These are phyloP conservation scores for Caenorhabditis sp. DNA, from an alignment of 2,888 invertebrate genomes.

Conservation along the genomic window DNA sequence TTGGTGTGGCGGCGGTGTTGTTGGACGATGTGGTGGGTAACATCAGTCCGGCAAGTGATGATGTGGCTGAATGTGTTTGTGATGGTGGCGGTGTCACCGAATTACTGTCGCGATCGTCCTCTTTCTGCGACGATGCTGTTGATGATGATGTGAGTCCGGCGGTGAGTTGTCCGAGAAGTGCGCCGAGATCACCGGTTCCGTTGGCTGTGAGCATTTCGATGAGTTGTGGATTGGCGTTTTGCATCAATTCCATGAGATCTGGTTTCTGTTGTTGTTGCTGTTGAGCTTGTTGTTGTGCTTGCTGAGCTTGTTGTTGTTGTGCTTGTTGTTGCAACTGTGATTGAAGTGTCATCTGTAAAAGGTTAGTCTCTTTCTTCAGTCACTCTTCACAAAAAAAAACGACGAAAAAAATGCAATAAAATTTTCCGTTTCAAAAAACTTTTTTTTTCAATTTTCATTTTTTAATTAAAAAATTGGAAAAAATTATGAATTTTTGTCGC, in stretches of 20 bases:
- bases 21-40: slow-evolving; percentile 25
- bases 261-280: slow-evolving; percentile 8
- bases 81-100: slow-evolving; percentile 17
- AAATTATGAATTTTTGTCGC: slow-evolving; percentile 8
- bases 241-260: slow-evolving; percentile 8
- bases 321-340: slow-evolving; percentile 18
- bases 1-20: too few species aligned
- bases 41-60: slow-evolving; percentile 16
- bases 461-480: slow-evolving; percentile 5
- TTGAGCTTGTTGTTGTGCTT: slow-evolving; percentile 2
- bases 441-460: neutral
- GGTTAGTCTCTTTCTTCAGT: too few species aligned
- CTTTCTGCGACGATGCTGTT: slow-evolving; percentile 5
- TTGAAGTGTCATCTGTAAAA: neutral
- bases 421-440: slow-evolving; percentile 2
- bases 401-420: slow-evolving; percentile 1
- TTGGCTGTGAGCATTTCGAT: slow-evolving; percentile 18
- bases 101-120: slow-evolving; percentile 15
- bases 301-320: slow-evolving; percentile 20
- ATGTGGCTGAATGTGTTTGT: slow-evolving; percentile 7
- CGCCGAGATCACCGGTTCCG: neutral
- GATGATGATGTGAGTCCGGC: slow-evolving; percentile 4
- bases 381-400: slow-evolving; percentile 23
- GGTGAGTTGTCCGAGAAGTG: slow-evolving; percentile 12
- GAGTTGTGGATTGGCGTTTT: slow-evolving; percentile 7